These are phyloP conservation scores for Drosophila tropicalis DNA, from an alignment of 1,140 invertebrate genomes.

Conservation along the genomic window DNA sequence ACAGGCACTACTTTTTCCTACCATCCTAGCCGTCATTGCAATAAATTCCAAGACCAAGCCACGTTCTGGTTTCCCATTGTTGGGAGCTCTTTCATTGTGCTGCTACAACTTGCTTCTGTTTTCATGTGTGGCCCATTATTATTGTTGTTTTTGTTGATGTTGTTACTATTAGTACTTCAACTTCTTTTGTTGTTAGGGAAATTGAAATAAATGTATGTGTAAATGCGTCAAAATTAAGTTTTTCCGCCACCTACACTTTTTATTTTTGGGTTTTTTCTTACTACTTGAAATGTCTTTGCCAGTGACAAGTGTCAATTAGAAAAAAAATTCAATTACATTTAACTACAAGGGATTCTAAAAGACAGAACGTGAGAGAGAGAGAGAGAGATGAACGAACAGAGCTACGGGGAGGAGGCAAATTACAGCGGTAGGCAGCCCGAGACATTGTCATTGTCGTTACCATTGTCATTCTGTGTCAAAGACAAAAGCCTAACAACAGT, in stretches of 20 bases:
- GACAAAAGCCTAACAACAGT: conserved; percentile 12
- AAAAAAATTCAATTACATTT: conserved; percentile 81
- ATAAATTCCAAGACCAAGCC: conserved; percentile 48
- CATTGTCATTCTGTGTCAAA: conserved; percentile 42
- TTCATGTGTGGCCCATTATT: conserved; percentile 40
- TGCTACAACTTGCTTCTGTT: conserved; percentile 44
- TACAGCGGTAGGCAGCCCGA: background rate
- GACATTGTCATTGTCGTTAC: conserved; percentile 27
- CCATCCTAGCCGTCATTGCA: conserved; percentile 31
- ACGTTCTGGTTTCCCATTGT: conserved; percentile 63
- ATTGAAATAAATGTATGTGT: conserved; percentile 82
- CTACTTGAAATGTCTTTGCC: conserved; percentile 70
- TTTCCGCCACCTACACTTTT: conserved; percentile 33
- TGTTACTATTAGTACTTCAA: conserved; percentile 35
- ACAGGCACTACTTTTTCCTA: background rate
- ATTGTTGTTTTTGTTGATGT: conserved; percentile 29
- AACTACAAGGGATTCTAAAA: conserved; percentile 23
- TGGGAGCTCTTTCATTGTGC: conserved; percentile 46
- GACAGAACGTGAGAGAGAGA: background rate
- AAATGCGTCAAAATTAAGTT: conserved; percentile 83
- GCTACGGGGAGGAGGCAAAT: background rate
- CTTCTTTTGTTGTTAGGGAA: conserved; percentile 66
- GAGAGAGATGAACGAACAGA: background rate
- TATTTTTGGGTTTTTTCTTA: conserved; percentile 17
- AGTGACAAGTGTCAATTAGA: conserved; percentile 81